A percentile compares a stretch with the other conserved stretches of the same genome.
Evolutionary conservation across 2,113 vertebrate species (phyloP).

Genomic region (Menidia beryllina): DNA sequence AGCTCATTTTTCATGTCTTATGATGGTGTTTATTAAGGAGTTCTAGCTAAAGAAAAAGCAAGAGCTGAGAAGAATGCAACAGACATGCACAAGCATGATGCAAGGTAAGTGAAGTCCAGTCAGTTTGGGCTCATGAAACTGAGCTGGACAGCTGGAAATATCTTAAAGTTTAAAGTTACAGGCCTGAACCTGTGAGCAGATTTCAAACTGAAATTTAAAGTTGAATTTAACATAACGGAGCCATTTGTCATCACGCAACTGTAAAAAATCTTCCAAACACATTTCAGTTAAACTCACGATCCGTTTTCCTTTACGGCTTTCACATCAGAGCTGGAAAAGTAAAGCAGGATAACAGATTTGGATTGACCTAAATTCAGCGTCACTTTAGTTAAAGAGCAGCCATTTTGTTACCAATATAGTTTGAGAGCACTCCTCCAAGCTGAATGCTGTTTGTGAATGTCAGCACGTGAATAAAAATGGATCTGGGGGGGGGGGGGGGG

Average conservation of each 20-base stretch:
- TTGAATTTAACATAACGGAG: too few species aligned
- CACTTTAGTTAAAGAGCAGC: neutral
- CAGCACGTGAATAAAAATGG: constrained; percentile 31
- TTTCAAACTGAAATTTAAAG: too few species aligned
- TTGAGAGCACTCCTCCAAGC: constrained; percentile 11
- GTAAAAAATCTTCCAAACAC: neutral
- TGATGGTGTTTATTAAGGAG: too few species aligned
- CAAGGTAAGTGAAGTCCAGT: too few species aligned
- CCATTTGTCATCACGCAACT: too few species aligned
- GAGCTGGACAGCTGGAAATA: too few species aligned
- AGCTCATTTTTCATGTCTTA: too few species aligned
- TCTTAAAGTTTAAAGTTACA: too few species aligned
- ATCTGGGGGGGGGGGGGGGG: constrained; percentile 12
- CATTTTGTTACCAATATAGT: constrained; percentile 5
- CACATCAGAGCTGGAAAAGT: neutral
- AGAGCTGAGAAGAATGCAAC: neutral
- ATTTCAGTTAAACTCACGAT: neutral
- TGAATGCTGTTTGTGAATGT: constrained; percentile 36
- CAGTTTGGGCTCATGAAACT: neutral
- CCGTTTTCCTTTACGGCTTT: neutral
- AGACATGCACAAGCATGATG: too few species aligned
- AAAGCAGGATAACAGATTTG: neutral
- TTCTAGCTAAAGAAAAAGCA: neutral
- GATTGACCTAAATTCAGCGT: neutral
- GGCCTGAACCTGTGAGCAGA: too few species aligned